Conservation (phyloP, 2,888 invertebrate species). For the Colostygia pectinataria region DNA sequence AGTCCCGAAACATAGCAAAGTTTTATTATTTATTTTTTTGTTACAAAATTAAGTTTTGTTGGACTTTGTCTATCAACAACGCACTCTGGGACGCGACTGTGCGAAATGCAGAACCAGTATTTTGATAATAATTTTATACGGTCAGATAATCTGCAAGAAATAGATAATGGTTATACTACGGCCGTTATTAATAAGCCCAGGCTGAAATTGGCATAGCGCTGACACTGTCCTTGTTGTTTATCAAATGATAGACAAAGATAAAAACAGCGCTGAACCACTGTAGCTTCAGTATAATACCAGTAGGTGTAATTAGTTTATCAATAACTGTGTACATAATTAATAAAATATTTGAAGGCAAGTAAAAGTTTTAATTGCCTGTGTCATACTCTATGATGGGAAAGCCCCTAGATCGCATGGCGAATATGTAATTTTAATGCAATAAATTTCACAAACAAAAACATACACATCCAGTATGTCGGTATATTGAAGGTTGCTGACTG, state of each 20-base stretch:
- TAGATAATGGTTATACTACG: constrained; percentile 19
- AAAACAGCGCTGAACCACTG: not conserved
- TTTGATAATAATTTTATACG: constrained; percentile 44
- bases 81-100: constrained; percentile 25
- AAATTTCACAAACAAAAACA: no score
- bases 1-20: constrained; percentile 13
- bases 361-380: no score
- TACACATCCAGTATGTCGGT: no score
- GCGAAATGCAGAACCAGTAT: constrained; percentile 32
- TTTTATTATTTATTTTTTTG: no score
- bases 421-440: no score
- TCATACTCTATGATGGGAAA: no score
- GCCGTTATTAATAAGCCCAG: not conserved
- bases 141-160: constrained; percentile 37
- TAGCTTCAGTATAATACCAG: no score
- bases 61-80: constrained; percentile 17
- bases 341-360: no score
- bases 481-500: no score
- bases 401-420: no score
- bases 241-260: not conserved
- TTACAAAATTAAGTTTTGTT: not conserved
- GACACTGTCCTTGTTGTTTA: not conserved
- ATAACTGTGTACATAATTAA: no score
- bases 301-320: no score
- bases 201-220: not conserved